Base-by-base conservation (phyloP, 2,797 vertebrate genomes). In the Graptemys geographica region DNA sequence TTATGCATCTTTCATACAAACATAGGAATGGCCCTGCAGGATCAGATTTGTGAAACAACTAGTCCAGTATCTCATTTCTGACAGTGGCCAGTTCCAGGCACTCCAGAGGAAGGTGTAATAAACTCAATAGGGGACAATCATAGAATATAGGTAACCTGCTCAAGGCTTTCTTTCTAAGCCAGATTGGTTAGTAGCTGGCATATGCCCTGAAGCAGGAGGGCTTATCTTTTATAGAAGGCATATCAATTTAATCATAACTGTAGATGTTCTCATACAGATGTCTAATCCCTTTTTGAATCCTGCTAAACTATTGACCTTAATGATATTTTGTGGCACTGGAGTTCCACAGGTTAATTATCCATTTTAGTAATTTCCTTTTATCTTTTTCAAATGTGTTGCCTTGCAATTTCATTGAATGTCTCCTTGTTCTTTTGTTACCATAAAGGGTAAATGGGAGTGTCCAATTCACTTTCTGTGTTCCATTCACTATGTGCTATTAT, bases 1-100 rank as follows among this genome's bases (percentile, higher is more conserved):
- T 31, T 57, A 2, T 53, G 11, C n/a, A 41, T 25, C 19, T 86
- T 31, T 25, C 90, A 86, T 81, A 18, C 62, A 81, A 76, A 56
- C n/a, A 76, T 85, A 79, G 16, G 79, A 28, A 76, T 81, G 78
- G 27, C 59, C 27, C 25, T 83, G 16, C 27, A 93, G 51, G 49
- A 95, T 90, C 80, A 90, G 19, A 88, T 23, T 31, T 78, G 13
- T 85, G 86, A 89, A 62, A 31, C 12, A 62, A n/a, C 15, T 62
- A 49, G n/a, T 37, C 1, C 76, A 79, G 89, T 49, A 2, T 79
- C 94, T 62, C 81, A 23, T 44, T 84, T 86, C 10, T 83, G 23
- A 83, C 13, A 80, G 23, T 44, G 94, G 28, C 18, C 16, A 92
- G 72, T 28, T 57, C 8, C 80, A 87, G n/a, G 13, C 79, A 90